phyloP scores from a whole-genome alignment of 1,140 invertebrate genomes.

The Diplogasteroides magnus region DNA sequence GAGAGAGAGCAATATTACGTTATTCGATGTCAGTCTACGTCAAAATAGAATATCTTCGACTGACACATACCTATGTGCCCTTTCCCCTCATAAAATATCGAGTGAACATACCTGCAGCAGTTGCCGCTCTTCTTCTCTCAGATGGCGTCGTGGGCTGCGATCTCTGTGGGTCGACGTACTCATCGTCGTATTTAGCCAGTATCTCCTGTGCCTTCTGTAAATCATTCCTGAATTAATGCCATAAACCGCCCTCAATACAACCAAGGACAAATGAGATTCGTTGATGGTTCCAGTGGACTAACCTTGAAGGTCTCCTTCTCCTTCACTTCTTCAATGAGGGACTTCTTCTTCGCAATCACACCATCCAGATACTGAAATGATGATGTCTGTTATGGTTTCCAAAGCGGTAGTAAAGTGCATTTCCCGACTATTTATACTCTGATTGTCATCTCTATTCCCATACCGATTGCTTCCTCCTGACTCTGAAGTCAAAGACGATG shows the following conservation, averaged over 20 bases:
- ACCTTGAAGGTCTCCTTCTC: slow-evolving; percentile 95
- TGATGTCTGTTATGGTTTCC: slow-evolving; percentile 44
- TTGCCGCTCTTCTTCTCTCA: no score
- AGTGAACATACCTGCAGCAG: no score
- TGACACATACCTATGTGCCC: no score
- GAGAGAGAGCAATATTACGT: no score
- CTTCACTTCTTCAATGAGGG: slow-evolving; percentile 86
- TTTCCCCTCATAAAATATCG: no score
- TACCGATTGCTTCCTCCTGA: slow-evolving; percentile 5
- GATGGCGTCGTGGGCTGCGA: no score
- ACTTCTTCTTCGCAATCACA: slow-evolving; percentile 74
- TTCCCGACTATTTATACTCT: not conserved
- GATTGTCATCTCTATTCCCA: not conserved
- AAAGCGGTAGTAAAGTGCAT: slow-evolving; percentile 8
- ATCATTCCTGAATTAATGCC: no score
- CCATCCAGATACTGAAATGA: slow-evolving; percentile 64
- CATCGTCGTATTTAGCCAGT: slow-evolving; percentile 74
- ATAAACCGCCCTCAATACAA: no score
- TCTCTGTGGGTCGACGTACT: not conserved
- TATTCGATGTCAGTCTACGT: no score
- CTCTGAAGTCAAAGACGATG: slow-evolving; percentile 1
- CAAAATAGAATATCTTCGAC: no score
- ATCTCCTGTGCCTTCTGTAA: slow-evolving; percentile 70
- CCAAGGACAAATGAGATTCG: no score
- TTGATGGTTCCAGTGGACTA: no score